These are phyloP conservation scores for Peromyscus aztecus DNA, from an alignment of 2,797 vertebrate genomes.

Conservation along the genomic window DNA sequence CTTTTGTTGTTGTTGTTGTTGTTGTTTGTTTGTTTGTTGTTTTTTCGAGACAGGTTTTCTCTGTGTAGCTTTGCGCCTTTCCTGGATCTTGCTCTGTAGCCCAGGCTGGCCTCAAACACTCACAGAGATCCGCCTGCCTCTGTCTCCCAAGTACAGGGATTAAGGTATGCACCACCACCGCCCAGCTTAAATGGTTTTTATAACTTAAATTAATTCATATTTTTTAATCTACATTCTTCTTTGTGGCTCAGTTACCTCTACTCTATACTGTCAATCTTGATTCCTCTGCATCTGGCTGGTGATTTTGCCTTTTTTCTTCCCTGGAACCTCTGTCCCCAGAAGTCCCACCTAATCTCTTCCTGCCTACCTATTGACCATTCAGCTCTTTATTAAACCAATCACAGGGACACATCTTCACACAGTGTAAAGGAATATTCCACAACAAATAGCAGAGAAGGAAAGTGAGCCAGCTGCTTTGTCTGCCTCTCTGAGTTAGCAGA, in stretches of 20 bases:
- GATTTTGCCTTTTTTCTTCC: neutral
- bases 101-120: no score
- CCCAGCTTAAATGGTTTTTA: no score
- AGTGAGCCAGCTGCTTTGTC: neutral
- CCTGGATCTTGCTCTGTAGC: no score
- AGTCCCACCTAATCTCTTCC: neutral
- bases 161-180: no score
- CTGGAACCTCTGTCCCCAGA: neutral
- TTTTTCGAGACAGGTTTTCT: no score
- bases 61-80: no score
- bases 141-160: no score
- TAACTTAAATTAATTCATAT: no score
- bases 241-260: neutral
- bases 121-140: no score
- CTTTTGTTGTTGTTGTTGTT: no score
- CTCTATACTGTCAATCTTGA: neutral
- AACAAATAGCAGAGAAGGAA: neutral
- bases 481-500: neutral
- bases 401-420: neutral
- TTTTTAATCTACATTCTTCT: neutral
- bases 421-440: neutral
- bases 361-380: no score
- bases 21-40: no score
- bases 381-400: neutral
- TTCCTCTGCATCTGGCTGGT: neutral